These are phyloP conservation scores for Promerops cafer DNA, from an alignment of 2,113 vertebrate genomes.

Conservation along the genomic window DNA sequence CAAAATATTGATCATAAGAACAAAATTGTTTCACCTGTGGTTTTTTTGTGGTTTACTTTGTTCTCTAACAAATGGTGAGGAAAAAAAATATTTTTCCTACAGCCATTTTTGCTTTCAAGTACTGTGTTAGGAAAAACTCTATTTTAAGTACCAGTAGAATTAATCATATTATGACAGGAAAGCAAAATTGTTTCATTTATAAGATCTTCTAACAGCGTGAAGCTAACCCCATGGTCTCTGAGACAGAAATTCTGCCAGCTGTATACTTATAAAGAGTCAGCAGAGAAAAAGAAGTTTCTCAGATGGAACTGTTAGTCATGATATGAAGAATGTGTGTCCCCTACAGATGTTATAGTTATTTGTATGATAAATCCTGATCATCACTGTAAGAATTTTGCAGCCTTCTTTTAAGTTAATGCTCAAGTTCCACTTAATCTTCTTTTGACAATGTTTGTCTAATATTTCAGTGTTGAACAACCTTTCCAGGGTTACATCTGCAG, in stretches of 20 bases:
- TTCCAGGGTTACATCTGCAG: constrained; percentile 56
- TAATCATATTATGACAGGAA: constrained; percentile 52
- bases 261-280: constrained; percentile 26
- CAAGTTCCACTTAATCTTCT: constrained; percentile 62
- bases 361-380: constrained; percentile 61
- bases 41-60: not conserved
- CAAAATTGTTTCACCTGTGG: not conserved
- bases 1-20: not conserved
- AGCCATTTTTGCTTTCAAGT: not conserved
- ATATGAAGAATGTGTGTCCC: constrained; percentile 53
- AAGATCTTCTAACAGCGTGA: constrained; percentile 28
- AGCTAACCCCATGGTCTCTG: constrained; percentile 45
- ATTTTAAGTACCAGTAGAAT: constrained; percentile 31
- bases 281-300: constrained; percentile 45
- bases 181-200: constrained; percentile 55
- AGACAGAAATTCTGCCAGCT: constrained; percentile 46
- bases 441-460: constrained; percentile 68
- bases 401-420: constrained; percentile 59
- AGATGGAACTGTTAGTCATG: constrained; percentile 47
- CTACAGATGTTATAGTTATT: constrained; percentile 70
- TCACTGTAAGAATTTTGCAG: constrained; percentile 41
- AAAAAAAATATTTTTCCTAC: not conserved
- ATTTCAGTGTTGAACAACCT: constrained; percentile 61
- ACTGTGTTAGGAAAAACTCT: constrained; percentile 5
- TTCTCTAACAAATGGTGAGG: not conserved